Evolutionary conservation across 2,113 vertebrate genomes (phyloP).

Genomic region (Isichthys henryi): DNA sequence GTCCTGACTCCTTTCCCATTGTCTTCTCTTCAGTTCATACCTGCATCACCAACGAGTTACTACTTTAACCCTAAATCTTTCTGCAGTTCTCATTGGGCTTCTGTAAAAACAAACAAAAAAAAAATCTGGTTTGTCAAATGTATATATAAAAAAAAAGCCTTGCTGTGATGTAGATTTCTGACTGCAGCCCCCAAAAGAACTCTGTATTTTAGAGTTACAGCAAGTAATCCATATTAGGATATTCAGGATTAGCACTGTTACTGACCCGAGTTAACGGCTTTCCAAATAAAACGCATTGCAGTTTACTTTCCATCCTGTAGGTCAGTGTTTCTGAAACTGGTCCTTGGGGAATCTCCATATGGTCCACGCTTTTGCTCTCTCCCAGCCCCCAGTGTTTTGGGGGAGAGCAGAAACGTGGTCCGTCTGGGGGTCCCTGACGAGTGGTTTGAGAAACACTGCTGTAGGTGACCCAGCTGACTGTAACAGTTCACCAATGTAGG

Average conservation of each 20-base stretch:
- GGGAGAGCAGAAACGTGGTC: neutral
- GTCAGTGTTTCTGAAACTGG: neutral
- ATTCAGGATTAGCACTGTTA: neutral
- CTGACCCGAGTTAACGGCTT: neutral
- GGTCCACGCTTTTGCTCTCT: neutral
- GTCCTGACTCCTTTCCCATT: neutral
- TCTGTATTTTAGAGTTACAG: neutral
- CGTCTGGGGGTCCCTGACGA: neutral
- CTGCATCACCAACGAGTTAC: neutral
- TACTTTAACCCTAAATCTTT: neutral
- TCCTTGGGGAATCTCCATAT: too few relatives aligned
- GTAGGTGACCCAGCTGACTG: neutral
- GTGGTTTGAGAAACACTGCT: neutral
- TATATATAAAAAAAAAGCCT: neutral
- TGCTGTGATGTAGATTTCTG: neutral
- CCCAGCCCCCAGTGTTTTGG: neutral
- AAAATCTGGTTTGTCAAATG: neutral
- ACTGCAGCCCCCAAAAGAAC: neutral
- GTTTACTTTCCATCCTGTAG: neutral
- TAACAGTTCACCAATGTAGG: neutral
- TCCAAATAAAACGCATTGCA: neutral
- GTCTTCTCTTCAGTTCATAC: neutral
- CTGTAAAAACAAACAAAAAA: neutral
- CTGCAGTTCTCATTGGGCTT: neutral
- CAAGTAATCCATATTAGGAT: neutral